These are phyloP conservation scores for Microtus pennsylvanicus DNA, from an alignment of 2,113 vertebrate species.

Conservation along the genomic window DNA sequence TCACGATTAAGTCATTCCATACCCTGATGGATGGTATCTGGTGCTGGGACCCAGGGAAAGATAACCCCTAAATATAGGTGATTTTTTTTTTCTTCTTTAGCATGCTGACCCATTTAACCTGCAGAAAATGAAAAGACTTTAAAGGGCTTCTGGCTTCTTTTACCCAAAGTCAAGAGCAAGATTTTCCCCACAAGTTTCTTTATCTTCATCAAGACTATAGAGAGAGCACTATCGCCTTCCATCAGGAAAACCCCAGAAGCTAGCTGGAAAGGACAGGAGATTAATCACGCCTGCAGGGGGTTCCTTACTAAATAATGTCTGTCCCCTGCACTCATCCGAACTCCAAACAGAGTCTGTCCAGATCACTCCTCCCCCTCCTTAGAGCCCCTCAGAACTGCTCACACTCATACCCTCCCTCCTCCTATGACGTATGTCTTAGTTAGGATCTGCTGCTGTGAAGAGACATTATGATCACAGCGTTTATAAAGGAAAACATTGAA, in stretches of 20 bases:
- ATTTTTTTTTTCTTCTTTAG: background rate
- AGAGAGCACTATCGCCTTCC: background rate
- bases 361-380: background rate
- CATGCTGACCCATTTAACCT: background rate
- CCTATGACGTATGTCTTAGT: background rate
- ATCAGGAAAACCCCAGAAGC: background rate
- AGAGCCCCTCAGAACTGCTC: no score
- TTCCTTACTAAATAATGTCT: background rate
- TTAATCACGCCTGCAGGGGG: no score
- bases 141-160: background rate
- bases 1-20: no score
- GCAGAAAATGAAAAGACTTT: background rate
- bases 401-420: no score
- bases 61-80: no score
- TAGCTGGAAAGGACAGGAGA: background rate
- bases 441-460: no score
- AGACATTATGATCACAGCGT: no score
- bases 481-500: no score
- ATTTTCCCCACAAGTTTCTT: background rate
- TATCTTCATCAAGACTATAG: background rate
- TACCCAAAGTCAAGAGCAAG: background rate
- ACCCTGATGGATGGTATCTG: fast-evolving
- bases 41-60: background rate
- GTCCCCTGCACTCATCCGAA: background rate
- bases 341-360: background rate